Conservation (phyloP, 2,113 vertebrate genomes). For the Corvus hawaiiensis region DNA sequence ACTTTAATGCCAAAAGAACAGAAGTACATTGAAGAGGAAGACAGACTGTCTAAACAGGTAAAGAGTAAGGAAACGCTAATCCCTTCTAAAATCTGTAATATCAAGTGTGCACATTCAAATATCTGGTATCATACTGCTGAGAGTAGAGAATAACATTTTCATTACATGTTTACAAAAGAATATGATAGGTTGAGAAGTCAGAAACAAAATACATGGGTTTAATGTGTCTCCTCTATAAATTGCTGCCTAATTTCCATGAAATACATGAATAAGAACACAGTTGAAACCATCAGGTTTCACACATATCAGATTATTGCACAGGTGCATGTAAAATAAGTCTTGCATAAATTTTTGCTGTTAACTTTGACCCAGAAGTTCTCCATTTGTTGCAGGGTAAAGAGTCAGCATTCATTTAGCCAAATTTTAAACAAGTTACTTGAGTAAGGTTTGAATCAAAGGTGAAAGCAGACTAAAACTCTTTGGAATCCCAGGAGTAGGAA, state of each 20-base stretch:
- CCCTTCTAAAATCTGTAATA: slow-evolving; percentile 55
- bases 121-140: slow-evolving; percentile 38
- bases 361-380: slow-evolving; percentile 40
- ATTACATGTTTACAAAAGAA: slow-evolving; percentile 16
- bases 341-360: slow-evolving; percentile 53
- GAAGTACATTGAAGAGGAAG: slow-evolving; percentile 98
- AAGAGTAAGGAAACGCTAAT: slow-evolving; percentile 66
- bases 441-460: background rate
- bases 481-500: background rate
- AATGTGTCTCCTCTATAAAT: slow-evolving; percentile 39
- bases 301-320: slow-evolving; percentile 70
- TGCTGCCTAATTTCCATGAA: slow-evolving; percentile 62
- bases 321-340: slow-evolving; percentile 72
- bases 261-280: slow-evolving; percentile 52
- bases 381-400: background rate
- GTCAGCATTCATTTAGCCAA: background rate
- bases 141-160: slow-evolving; percentile 32
- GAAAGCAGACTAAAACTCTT: background rate
- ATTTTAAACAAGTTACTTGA: background rate
- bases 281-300: slow-evolving; percentile 53
- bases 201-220: slow-evolving; percentile 49
- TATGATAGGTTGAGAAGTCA: background rate
- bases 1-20: slow-evolving; percentile 93
- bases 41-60: slow-evolving; percentile 98
- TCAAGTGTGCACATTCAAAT: slow-evolving; percentile 32